Conservation (phyloP, 2,113 vertebrate genomes). For the Fregetta grallaria region DNA sequence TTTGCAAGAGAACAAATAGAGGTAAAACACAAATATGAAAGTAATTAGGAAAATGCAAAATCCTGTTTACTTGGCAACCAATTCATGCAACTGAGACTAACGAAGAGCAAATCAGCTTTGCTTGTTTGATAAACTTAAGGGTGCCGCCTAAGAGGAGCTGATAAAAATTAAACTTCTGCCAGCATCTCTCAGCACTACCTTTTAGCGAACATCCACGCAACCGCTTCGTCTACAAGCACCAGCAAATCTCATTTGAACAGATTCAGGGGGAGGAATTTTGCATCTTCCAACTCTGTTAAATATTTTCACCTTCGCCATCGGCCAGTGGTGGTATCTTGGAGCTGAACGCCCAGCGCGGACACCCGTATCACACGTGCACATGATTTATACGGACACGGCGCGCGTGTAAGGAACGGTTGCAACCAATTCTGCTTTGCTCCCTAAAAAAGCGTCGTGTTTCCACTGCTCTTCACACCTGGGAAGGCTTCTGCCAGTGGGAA, state of each 20-base stretch:
- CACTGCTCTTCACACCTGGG: not conserved
- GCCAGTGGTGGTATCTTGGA: not conserved
- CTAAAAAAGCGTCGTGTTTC: not conserved
- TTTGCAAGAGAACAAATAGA: constrained; percentile 70
- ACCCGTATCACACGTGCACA: fast-evolving
- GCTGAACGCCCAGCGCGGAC: not conserved
- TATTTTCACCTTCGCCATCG: not conserved
- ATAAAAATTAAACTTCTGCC: constrained; percentile 60
- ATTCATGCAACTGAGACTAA: constrained; percentile 66
- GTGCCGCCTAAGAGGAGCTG: constrained; percentile 44
- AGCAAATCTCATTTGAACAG: constrained; percentile 20
- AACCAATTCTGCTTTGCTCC: not conserved
- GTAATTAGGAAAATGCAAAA: constrained; percentile 75
- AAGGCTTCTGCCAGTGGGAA: not conserved
- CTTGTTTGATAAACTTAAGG: constrained; percentile 67
- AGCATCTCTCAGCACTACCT: not conserved
- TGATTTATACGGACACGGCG: fast-evolving
- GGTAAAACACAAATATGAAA: constrained; percentile 80
- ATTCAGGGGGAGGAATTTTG: not conserved
- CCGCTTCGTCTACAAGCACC: not conserved
- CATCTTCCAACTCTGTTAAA: not conserved
- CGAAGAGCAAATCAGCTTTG: constrained; percentile 65
- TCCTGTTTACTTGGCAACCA: constrained; percentile 70
- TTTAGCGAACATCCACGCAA: not conserved
- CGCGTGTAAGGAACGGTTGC: fast-evolving